Percentiles rank a stretch among this genome's conserved stretches.
Conservation (phyloP, 2,888 invertebrate species). For the Eristalis intricaria region DNA sequence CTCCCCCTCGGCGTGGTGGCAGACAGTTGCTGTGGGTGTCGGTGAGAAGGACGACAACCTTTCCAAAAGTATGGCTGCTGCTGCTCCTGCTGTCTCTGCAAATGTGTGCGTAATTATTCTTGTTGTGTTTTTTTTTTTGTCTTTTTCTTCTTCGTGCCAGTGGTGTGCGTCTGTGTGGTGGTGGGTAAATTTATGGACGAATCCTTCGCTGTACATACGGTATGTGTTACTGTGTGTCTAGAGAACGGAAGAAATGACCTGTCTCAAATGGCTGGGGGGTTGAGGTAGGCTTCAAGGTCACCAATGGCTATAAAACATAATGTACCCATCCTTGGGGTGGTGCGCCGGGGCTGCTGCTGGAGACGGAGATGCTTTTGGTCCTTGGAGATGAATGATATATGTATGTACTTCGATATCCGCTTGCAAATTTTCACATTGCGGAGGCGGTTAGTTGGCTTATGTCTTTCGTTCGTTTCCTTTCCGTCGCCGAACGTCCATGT, state of each 20-base stretch:
- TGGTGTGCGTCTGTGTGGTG: conserved; percentile 4
- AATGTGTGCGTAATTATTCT: conserved; percentile 14
- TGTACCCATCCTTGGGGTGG: background rate
- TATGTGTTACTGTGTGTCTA: conserved; percentile 43
- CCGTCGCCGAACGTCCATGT: background rate
- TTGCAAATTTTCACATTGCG: background rate
- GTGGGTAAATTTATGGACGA: background rate
- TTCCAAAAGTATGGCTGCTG: conserved; percentile 18
- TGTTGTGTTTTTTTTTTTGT: background rate
- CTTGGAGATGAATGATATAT: conserved; percentile 1
- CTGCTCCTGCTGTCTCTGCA: conserved; percentile 9
- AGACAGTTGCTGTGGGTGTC: background rate
- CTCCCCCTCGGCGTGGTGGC: background rate
- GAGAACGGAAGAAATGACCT: conserved; percentile 60
- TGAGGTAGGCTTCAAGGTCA: conserved; percentile 65
- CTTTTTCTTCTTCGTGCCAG: background rate
- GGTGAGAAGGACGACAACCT: conserved; percentile 69
- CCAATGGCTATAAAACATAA: conserved; percentile 8
- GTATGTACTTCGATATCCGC: background rate
- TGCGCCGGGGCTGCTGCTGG: background rate
- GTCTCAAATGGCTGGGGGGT: conserved; percentile 46
- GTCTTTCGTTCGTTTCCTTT: background rate
- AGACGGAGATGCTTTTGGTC: background rate
- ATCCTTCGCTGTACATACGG: conserved; percentile 9
- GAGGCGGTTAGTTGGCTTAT: background rate